phyloP scores from a whole-genome alignment of 2,888 invertebrate genomes.

The Malthinus seriepunctatus region DNA sequence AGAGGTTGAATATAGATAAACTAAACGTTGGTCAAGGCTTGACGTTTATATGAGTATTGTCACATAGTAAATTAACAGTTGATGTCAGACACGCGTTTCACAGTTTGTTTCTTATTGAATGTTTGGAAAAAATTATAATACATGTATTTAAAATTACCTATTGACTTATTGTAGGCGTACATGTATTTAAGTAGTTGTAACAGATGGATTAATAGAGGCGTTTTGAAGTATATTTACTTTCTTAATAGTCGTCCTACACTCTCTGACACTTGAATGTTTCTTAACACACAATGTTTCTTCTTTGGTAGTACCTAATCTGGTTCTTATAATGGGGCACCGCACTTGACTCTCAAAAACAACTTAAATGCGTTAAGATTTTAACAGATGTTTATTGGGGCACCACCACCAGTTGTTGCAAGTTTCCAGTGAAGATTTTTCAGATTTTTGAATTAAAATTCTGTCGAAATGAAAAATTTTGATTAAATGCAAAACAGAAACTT shows the following conservation, averaged over 20 bases:
- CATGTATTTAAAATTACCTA: constrained; percentile 19
- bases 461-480: background rate
- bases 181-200: constrained; percentile 27
- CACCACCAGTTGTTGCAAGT: background rate
- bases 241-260: constrained; percentile 27
- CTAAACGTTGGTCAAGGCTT: too few species aligned
- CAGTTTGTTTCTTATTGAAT: background rate
- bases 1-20: too few species aligned
- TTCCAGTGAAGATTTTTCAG: background rate
- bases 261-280: constrained; percentile 16
- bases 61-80: too few species aligned
- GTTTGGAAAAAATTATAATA: constrained; percentile 6
- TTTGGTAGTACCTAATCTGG: constrained; percentile 13
- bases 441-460: background rate
- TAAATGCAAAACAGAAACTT: too few species aligned
- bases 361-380: background rate
- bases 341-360: constrained; percentile 14
- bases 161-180: constrained; percentile 23
- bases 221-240: constrained; percentile 27
- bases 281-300: constrained; percentile 12
- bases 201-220: constrained; percentile 28
- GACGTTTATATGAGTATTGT: too few species aligned
- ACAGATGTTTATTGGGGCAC: constrained; percentile 1
- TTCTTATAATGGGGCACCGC: constrained; percentile 6
- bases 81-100: background rate